These are phyloP conservation scores for Sisyra terminalis DNA, from an alignment of 2,888 invertebrate species.

Conservation along the genomic window DNA sequence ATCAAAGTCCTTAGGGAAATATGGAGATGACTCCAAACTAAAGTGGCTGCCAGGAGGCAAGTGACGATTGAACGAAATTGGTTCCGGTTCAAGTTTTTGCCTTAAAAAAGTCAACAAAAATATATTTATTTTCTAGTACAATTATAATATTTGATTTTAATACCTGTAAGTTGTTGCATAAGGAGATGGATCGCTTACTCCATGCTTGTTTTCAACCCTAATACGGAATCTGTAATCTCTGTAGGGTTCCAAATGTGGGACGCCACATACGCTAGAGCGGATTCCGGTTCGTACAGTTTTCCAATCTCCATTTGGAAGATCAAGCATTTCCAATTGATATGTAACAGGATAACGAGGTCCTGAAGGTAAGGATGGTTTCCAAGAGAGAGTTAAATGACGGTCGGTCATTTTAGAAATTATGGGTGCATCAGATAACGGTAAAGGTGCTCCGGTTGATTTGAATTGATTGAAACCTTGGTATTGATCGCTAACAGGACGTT, in stretches of 20 bases:
- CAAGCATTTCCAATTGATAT: slow-evolving; percentile 89
- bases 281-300: slow-evolving; percentile 71
- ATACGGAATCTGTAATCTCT: slow-evolving; percentile 91
- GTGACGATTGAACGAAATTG: slow-evolving; percentile 64
- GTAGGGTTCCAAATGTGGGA: slow-evolving; percentile 79
- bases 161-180: slow-evolving; percentile 60
- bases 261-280: slow-evolving; percentile 77
- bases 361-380: slow-evolving; percentile 85
- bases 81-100: slow-evolving; percentile 59
- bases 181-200: slow-evolving; percentile 92
- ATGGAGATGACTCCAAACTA: slow-evolving; percentile 68
- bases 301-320: slow-evolving; percentile 86
- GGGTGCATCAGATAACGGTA: slow-evolving; percentile 78
- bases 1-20: slow-evolving; percentile 85
- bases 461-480: slow-evolving; percentile 73
- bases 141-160: background rate
- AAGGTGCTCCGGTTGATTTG: slow-evolving; percentile 66
- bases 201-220: slow-evolving; percentile 91
- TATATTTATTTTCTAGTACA: too few species aligned
- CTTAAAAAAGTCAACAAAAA: slow-evolving; percentile 28
- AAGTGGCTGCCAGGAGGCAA: slow-evolving; percentile 67
- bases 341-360: slow-evolving; percentile 80
- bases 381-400: slow-evolving; percentile 71
- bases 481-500: slow-evolving; percentile 56
- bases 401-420: slow-evolving; percentile 88